phyloP scores from a whole-genome alignment of 1,140 invertebrate genomes.

The Penaeus japonicus region DNA sequence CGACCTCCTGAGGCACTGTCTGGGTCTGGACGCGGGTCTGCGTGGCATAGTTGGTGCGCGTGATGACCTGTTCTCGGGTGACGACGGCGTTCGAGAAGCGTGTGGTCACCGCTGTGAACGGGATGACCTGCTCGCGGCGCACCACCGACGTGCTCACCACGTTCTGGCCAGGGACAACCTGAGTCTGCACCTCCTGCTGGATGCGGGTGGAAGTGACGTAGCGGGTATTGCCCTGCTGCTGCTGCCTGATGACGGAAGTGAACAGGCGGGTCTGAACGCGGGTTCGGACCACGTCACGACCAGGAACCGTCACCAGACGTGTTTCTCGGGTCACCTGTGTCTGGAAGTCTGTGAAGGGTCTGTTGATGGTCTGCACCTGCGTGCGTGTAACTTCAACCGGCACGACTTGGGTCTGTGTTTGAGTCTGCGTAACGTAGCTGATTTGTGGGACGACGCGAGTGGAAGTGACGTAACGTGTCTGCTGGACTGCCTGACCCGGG shows the following conservation, averaged over 20 bases:
- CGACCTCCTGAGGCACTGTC: slow-evolving; percentile 12
- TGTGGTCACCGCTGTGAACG: slow-evolving; percentile 36
- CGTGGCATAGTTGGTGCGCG: slow-evolving; percentile 28
- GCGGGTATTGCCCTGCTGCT: slow-evolving; percentile 8
- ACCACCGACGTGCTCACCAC: slow-evolving; percentile 28
- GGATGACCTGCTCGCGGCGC: slow-evolving; percentile 19
- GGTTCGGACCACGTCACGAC: slow-evolving; percentile 23
- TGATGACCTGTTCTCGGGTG: slow-evolving; percentile 25
- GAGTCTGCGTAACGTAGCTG: slow-evolving; percentile 26
- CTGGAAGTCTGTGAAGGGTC: neutral
- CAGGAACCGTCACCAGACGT: slow-evolving; percentile 11
- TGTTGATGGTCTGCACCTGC: slow-evolving; percentile 20
- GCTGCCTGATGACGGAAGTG: slow-evolving; percentile 19
- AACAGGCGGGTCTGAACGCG: slow-evolving; percentile 26
- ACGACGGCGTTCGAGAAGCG: neutral
- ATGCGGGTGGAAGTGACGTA: slow-evolving; percentile 25
- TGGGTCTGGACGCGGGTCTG: slow-evolving; percentile 38
- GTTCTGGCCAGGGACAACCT: slow-evolving; percentile 15
- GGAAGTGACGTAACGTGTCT: slow-evolving; percentile 34
- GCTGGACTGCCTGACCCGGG: neutral
- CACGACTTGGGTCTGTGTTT: slow-evolving; percentile 2
- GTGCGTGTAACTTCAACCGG: slow-evolving; percentile 28
- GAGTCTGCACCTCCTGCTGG: slow-evolving; percentile 12
- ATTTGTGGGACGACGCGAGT: slow-evolving; percentile 14
- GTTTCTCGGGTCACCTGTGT: slow-evolving; percentile 8